These are phyloP conservation scores for Abramis brama DNA, from an alignment of 2,113 vertebrate genomes.

Conservation along the genomic window DNA sequence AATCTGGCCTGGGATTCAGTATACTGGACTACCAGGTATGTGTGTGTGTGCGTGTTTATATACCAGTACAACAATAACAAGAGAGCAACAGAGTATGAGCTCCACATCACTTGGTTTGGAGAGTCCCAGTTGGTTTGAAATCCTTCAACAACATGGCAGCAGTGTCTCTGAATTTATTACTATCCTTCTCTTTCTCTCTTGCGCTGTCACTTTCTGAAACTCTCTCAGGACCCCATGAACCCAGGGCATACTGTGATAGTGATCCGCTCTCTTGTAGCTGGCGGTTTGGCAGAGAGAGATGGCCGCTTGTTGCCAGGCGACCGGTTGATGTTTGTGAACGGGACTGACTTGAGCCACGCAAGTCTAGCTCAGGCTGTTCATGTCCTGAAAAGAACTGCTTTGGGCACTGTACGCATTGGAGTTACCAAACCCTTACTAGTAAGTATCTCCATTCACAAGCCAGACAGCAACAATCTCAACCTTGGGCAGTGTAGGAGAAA, in stretches of 20 bases:
- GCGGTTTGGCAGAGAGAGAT: constrained; percentile 88
- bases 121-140: constrained; percentile 28
- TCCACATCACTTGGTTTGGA: background rate
- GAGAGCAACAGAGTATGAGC: constrained; percentile 52
- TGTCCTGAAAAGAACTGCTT: constrained; percentile 86
- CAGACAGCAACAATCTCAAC: background rate
- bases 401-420: constrained; percentile 85
- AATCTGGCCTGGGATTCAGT: constrained; percentile 92
- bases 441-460: constrained; percentile 65
- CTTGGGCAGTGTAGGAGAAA: background rate
- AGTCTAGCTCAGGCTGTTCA: constrained; percentile 91
- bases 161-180: constrained; percentile 23
- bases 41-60: constrained; percentile 42
- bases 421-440: constrained; percentile 92
- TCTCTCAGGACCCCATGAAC: constrained; percentile 87
- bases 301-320: constrained; percentile 91
- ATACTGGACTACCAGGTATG: constrained; percentile 97
- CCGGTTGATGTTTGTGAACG: constrained; percentile 92
- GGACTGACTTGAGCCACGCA: constrained; percentile 83
- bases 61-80: background rate
- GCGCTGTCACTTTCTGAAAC: constrained; percentile 15
- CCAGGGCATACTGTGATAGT: constrained; percentile 89
- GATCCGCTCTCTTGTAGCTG: constrained; percentile 91
- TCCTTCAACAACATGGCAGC: constrained; percentile 23
- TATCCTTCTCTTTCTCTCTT: background rate